Percentiles rank a stretch among this genome's conserved stretches.
Evolutionary conservation across 1,140 invertebrate species (phyloP).

Genomic region (Lamellibrachia luymesi): DNA sequence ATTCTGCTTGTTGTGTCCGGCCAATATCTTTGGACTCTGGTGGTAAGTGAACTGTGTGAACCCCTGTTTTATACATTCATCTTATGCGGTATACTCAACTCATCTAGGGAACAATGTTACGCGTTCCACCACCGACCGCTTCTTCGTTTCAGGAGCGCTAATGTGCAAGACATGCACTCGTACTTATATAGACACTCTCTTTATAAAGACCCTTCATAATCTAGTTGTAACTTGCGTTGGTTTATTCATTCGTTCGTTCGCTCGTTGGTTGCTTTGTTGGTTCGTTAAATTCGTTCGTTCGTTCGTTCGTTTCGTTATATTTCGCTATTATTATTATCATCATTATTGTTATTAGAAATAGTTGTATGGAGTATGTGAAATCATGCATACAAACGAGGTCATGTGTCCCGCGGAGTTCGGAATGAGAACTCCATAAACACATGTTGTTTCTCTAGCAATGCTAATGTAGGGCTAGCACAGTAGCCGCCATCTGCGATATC

Average conservation of each 20-base stretch:
- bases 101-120: too few relatives aligned
- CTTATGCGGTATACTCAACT: too few relatives aligned
- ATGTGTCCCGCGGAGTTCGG: neutral
- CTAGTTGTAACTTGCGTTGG: neutral
- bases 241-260: neutral
- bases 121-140: too few relatives aligned
- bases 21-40: slow-evolving; percentile 51
- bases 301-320: neutral
- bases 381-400: neutral
- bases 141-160: neutral
- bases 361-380: neutral
- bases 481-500: neutral
- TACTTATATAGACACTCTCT: neutral
- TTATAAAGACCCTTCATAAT: neutral
- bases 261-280: neutral
- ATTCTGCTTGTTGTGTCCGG: slow-evolving; percentile 48
- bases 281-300: neutral
- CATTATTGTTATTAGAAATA: neutral
- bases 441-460: too few relatives aligned
- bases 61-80: too few relatives aligned
- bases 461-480: neutral
- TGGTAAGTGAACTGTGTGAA: slow-evolving; percentile 39
- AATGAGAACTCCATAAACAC: neutral
- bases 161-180: neutral
- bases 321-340: neutral